A percentile compares a stretch with the other conserved stretches of the same genome.
phyloP scores from a whole-genome alignment of 2,113 vertebrate genomes.

The Vulpes lagopus region DNA sequence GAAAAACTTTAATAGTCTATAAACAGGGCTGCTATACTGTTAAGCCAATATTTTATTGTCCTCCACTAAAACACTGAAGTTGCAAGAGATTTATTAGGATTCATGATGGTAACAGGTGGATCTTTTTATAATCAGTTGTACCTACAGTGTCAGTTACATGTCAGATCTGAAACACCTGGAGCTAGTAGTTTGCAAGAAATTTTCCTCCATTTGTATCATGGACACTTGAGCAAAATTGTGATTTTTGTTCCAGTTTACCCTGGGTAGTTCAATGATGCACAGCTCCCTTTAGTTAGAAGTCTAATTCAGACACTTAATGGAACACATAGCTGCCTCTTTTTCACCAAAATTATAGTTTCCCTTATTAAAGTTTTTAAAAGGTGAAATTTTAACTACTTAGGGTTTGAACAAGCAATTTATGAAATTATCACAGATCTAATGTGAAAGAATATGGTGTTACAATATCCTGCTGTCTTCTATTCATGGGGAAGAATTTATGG shows the following conservation, averaged over 20 bases:
- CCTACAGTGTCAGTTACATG: not conserved
- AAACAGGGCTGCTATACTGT: not conserved
- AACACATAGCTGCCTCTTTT: not conserved
- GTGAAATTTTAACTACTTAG: slow-evolving; percentile 38
- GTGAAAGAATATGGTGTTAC: slow-evolving; percentile 52
- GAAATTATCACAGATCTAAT: slow-evolving; percentile 30
- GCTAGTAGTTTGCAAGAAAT: not conserved
- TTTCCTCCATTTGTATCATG: not conserved
- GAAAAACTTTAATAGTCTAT: slow-evolving; percentile 10
- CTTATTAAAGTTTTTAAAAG: slow-evolving; percentile 55
- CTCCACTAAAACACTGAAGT: not conserved
- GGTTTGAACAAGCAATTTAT: slow-evolving; percentile 36
- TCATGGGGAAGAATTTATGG: slow-evolving; percentile 59
- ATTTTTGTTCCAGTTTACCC: not conserved
- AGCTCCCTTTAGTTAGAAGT: not conserved
- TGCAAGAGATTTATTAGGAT: slow-evolving; percentile 23
- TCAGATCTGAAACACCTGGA: not conserved
- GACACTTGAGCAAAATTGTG: not conserved
- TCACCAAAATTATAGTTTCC: slow-evolving; percentile 28
- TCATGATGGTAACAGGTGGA: not conserved
- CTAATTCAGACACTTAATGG: not conserved
- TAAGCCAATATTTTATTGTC: not conserved
- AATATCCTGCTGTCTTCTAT: slow-evolving; percentile 58
- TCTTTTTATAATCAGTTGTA: slow-evolving; percentile 39
- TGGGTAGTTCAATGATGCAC: not conserved